Base-by-base conservation (phyloP, 2,113 vertebrate genomes). In the Phalacrocorax aristotelis region DNA sequence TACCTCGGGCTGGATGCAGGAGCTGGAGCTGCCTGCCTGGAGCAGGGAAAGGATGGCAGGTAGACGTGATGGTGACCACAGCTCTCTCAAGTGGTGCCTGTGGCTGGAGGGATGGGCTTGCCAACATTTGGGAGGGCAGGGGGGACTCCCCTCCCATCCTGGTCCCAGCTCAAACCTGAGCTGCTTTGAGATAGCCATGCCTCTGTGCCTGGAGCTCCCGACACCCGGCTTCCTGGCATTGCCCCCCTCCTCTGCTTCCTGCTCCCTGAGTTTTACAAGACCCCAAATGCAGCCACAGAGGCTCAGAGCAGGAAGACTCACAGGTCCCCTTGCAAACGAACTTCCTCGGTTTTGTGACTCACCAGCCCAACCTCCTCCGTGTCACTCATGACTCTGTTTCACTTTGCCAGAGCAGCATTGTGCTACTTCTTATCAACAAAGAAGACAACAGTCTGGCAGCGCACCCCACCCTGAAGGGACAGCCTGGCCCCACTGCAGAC, bases 81-180 rank as follows among this genome's bases (percentile, higher is more conserved):
- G 60, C 72, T 71, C 60, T 94, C 74, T 97, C 27, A 70, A 81
- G 93, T 74, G 91, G 83, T 89, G 46, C 54, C 80, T 89, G 83
- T 81, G 83, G 79, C 94, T 90, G 83, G 85, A 92, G 83, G 83
- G 89, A 96, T 82, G 25, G 79, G 91, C 95, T 96, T 91, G 80
- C 30, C 69, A 44, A 83, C 34, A 1, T 93, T 58, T 77, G 54
- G 40, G 62, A 94, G 72, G 34, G 42, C 62, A 83, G 17, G 27
- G 79, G 76, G 76, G 54, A 72, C 58, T 92, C 76, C 15, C 34
- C 40, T 74, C 68, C 76, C 89, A 36, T 44, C 36, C 54, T 1
- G 1, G 34, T 69, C 80, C 54, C 15, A 3, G 17, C 38, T 86
- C 44, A 44, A 80, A 40, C 23, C 40, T 7, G 5, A 65, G 71